These are phyloP conservation scores for Heliconius hermathena DNA, from an alignment of 1,140 invertebrate genomes.

Conservation along the genomic window DNA sequence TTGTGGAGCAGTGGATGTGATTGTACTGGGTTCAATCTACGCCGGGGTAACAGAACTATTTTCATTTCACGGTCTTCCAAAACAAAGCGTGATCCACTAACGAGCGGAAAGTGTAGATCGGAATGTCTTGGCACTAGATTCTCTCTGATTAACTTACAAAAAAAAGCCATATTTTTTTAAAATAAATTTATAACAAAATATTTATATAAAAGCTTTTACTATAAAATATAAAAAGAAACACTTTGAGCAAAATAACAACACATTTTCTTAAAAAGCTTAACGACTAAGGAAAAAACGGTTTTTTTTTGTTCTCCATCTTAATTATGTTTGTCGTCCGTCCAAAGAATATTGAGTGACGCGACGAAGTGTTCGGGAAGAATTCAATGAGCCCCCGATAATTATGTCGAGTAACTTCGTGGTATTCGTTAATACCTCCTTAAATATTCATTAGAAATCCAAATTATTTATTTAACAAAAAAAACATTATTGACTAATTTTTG, in stretches of 20 bases:
- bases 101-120: too few relatives aligned
- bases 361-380: conserved; percentile 54
- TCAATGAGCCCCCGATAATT: conserved; percentile 65
- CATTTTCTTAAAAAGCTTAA: not conserved
- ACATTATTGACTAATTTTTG: conserved; percentile 11
- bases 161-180: too few relatives aligned
- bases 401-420: conserved; percentile 55
- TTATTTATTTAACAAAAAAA: not conserved
- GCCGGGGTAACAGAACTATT: too few relatives aligned
- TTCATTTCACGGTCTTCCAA: too few relatives aligned
- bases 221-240: too few relatives aligned
- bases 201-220: too few relatives aligned
- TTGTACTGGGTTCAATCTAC: not conserved
- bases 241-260: not conserved
- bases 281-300: not conserved
- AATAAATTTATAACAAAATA: too few relatives aligned
- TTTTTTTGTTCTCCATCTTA: conserved; percentile 19
- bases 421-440: conserved; percentile 59
- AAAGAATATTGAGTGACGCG: conserved; percentile 57
- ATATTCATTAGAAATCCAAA: conserved; percentile 59
- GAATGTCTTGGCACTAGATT: too few relatives aligned
- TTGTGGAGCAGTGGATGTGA: not conserved
- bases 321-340: conserved; percentile 35
- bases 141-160: too few relatives aligned
- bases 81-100: too few relatives aligned